Percentiles rank a stretch among this genome's conserved stretches.
Conservation (phyloP, 2,888 invertebrate genomes). For the Pelosia muscerda region DNA sequence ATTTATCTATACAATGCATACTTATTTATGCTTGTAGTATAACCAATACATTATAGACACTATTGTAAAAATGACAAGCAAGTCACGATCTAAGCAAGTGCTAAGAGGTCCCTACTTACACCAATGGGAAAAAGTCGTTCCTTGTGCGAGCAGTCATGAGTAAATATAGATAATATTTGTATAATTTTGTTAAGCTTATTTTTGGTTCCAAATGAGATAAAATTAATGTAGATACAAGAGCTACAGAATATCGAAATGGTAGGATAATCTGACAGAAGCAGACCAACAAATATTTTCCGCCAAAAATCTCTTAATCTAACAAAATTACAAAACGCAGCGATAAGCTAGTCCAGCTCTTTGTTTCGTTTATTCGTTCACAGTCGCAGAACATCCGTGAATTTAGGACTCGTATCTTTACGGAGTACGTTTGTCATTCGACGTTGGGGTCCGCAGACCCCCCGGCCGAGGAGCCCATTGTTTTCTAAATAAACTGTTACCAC, state of each 20-base stretch:
- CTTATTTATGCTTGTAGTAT: too few relatives aligned
- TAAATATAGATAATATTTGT: too few relatives aligned
- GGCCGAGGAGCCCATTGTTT: slow-evolving; percentile 57
- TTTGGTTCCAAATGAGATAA: slow-evolving; percentile 28
- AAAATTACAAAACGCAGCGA: slow-evolving; percentile 20
- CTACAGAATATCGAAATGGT: not conserved
- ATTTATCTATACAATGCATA: too few relatives aligned
- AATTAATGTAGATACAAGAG: not conserved
- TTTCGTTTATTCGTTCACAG: slow-evolving; percentile 26
- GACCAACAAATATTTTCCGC: slow-evolving; percentile 42
- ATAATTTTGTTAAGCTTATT: too few relatives aligned
- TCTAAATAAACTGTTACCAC: slow-evolving; percentile 58
- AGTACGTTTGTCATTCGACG: slow-evolving; percentile 55
- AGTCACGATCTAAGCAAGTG: too few relatives aligned
- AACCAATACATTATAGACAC: too few relatives aligned
- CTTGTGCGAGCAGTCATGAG: too few relatives aligned
- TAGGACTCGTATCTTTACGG: slow-evolving; percentile 35
- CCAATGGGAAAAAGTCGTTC: too few relatives aligned
- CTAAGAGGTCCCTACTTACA: too few relatives aligned
- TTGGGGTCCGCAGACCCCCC: slow-evolving; percentile 31
- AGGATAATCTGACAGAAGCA: not conserved
- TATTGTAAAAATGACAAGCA: too few relatives aligned
- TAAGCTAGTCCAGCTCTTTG: slow-evolving; percentile 17
- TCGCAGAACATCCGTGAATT: slow-evolving; percentile 31
- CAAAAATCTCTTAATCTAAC: slow-evolving; percentile 15